Evolutionary conservation across 2,113 vertebrate species (phyloP).

Genomic region (Albula glossodonta): DNA sequence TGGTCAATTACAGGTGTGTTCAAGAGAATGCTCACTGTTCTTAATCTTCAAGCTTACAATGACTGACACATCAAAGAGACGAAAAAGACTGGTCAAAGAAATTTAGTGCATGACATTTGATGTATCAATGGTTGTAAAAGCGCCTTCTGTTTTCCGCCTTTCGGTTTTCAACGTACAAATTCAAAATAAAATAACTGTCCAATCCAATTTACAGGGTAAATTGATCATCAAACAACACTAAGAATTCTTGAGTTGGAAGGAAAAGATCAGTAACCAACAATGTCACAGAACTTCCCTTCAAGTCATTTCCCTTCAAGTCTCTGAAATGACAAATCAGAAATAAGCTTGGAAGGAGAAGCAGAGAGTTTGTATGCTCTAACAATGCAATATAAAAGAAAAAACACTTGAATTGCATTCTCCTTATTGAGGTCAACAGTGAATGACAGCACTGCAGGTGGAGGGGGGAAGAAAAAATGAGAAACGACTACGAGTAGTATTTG

Average conservation of each 20-base stretch:
- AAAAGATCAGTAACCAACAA: neutral
- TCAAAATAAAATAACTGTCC: neutral
- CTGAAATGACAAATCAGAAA: neutral
- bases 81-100: neutral
- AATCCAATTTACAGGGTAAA: neutral
- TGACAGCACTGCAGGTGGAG: neutral
- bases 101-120: neutral
- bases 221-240: neutral
- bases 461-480: neutral
- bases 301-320: no score
- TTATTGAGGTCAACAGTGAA: neutral
- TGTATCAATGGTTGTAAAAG: neutral
- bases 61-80: neutral
- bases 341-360: neutral
- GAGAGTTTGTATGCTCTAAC: neutral
- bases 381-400: neutral
- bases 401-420: neutral
- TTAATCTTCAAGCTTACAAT: neutral
- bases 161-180: neutral
- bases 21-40: neutral
- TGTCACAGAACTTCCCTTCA: neutral
- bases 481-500: neutral
- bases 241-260: neutral
- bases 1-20: conserved; percentile 14
- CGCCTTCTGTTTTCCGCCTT: neutral